Evolutionary conservation across 2,888 invertebrate species (phyloP), one percentile per base, ranked within the genome.

Genomic region (Alviniconcha strummeri): DNA sequence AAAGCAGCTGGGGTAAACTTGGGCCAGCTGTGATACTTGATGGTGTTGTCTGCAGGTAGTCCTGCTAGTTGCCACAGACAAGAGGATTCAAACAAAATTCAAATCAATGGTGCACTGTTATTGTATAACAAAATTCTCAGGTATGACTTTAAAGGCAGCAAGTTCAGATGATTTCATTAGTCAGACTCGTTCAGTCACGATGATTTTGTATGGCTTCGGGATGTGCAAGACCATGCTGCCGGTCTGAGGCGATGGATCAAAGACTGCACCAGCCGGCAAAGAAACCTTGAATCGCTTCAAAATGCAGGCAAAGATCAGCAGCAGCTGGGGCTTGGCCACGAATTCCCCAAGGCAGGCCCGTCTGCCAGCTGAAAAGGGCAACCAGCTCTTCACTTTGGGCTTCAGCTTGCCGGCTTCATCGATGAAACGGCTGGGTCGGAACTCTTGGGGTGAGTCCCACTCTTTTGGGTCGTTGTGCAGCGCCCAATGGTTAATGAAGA

Each of bases 291-390:
- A 84, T 56, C 84, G 60, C 79, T 85, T 83, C 67, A 85, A n/a
- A 60, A 85, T 60, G 7, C 84, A 84, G 55, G 89, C 90, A 74
- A 89, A 85, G 4, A 90, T 81, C n/a, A 90, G 80, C 78, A 87
- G 86, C 8, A 91, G 85, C 80, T 91, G 89, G 0, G 89, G 88
- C 80, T 90, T 91, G 13, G 91, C 91, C 36, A 91, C 85, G 2
- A 85, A 79, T 83, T 91, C 91, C 55, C 91, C 91, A 0, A 90
- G 85, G 87, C 91, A 91, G 8, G 88, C 90, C 36, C 91, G 85
- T 15, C 89, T 84, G 8, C 91, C 91, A 0, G 90, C 89, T 13
- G 89, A 89, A 84, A 91, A 91, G 0, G 91, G 91, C 52, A 91
- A 86, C 89, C 89, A 91, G 74, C 86, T 89, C 13, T 86, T 85